phyloP scores from a whole-genome alignment of 2,113 vertebrate genomes.

The Pithys albifrons region DNA sequence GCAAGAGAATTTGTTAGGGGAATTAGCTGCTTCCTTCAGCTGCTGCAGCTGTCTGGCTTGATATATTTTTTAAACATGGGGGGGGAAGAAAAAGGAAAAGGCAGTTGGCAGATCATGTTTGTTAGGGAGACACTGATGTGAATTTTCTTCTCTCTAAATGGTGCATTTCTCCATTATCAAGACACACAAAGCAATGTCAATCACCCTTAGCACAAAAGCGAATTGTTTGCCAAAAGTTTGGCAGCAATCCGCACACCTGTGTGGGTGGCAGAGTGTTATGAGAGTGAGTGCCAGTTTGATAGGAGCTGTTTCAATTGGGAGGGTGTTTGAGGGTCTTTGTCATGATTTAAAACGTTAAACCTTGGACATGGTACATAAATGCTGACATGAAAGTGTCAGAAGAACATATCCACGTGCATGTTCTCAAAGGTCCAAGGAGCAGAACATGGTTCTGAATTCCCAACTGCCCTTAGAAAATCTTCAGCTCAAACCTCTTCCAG shows the following conservation, averaged over 20 bases:
- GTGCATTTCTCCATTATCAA: conserved; percentile 16
- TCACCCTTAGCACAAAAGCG: conserved; percentile 33
- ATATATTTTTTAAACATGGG: not conserved
- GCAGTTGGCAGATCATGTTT: not conserved
- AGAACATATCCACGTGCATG: not conserved
- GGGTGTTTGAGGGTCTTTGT: not conserved
- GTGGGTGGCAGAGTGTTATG: not conserved
- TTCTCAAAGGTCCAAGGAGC: not conserved
- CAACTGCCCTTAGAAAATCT: not conserved
- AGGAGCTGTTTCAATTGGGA: not conserved
- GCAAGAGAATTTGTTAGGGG: not conserved
- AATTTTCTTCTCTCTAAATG: conserved; percentile 14
- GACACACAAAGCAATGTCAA: conserved; percentile 22
- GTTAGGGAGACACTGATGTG: not conserved
- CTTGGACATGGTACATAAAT: not conserved
- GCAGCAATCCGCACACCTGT: not conserved
- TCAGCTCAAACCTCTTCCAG: not conserved
- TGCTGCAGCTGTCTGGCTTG: not conserved
- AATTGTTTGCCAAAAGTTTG: conserved; percentile 19
- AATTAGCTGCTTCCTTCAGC: conserved; percentile 6
- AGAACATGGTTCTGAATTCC: not conserved
- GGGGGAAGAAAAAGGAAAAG: not conserved
- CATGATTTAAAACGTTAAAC: not conserved
- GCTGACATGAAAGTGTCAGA: not conserved
- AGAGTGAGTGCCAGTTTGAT: not conserved